Evolutionary conservation across 1,140 invertebrate genomes (phyloP).

Genomic region (Hyles vespertilio): DNA sequence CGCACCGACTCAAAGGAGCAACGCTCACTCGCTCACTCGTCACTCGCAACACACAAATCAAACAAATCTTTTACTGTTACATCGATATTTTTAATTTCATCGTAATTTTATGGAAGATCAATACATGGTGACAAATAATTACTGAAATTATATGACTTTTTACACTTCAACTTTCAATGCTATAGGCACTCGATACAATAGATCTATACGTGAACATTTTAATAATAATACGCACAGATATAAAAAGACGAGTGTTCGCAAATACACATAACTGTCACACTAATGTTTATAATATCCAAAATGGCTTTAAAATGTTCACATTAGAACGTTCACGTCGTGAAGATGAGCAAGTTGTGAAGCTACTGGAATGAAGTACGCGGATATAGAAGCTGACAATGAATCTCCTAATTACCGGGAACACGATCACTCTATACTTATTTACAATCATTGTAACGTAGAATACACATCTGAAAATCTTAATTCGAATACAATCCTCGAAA

Average conservation of each 20-base stretch:
- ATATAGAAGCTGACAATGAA: slow-evolving; percentile 58
- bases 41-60: slow-evolving; percentile 32
- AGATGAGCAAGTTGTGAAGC: slow-evolving; percentile 55
- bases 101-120: slow-evolving; percentile 76
- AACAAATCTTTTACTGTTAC: slow-evolving; percentile 67
- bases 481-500: slow-evolving; percentile 6
- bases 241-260: slow-evolving; percentile 61
- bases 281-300: slow-evolving; percentile 64
- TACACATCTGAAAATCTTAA: slow-evolving; percentile 35
- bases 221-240: slow-evolving; percentile 63
- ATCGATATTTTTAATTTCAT: slow-evolving; percentile 75
- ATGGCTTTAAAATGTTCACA: slow-evolving; percentile 67
- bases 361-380: slow-evolving; percentile 60
- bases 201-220: slow-evolving; percentile 71
- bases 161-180: slow-evolving; percentile 72
- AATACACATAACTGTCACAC: slow-evolving; percentile 59
- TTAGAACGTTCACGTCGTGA: slow-evolving; percentile 53
- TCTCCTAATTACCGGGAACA: slow-evolving; percentile 57
- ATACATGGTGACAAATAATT: slow-evolving; percentile 74
- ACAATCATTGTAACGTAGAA: slow-evolving; percentile 57
- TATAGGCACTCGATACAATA: slow-evolving; percentile 75
- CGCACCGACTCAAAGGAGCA: neutral
- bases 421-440: slow-evolving; percentile 67
- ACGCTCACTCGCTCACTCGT: neutral
- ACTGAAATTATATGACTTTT: slow-evolving; percentile 72